Evolutionary conservation across 2,113 vertebrate species (phyloP).

Genomic region (Seriola rivoliana): DNA sequence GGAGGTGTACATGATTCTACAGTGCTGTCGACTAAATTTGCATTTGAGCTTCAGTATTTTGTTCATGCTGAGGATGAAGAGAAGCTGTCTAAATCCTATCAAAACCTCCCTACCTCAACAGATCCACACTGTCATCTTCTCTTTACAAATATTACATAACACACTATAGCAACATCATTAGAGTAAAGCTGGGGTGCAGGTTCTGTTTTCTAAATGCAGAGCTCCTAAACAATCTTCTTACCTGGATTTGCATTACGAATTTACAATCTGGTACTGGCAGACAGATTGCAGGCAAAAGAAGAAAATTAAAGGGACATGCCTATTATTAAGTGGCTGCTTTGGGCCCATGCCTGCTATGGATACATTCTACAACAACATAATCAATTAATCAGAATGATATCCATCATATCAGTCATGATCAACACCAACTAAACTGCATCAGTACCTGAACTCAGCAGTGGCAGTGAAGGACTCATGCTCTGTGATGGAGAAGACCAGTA

Average conservation of each 20-base stretch:
- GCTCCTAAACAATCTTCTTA: slow-evolving; percentile 11
- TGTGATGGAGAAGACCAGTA: slow-evolving; percentile 85
- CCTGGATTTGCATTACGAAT: slow-evolving; percentile 16
- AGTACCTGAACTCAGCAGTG: slow-evolving; percentile 81
- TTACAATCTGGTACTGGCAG: background rate
- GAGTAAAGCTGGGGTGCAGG: background rate
- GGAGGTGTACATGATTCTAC: background rate
- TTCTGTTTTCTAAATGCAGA: background rate
- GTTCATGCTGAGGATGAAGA: background rate
- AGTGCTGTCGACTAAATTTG: background rate
- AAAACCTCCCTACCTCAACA: slow-evolving; percentile 12
- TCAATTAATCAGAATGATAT: background rate
- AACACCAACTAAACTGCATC: no score
- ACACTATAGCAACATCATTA: background rate
- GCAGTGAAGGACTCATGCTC: slow-evolving; percentile 81
- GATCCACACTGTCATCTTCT: background rate
- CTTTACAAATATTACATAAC: background rate
- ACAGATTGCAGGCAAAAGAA: background rate
- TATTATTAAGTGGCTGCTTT: background rate
- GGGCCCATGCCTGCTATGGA: background rate
- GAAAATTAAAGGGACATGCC: background rate
- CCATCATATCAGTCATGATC: background rate
- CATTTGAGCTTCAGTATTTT: slow-evolving; percentile 11
- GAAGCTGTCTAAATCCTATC: slow-evolving; percentile 1
- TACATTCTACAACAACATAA: background rate